These are phyloP conservation scores for Xanthorhoe spadicearia DNA, from an alignment of 2,888 invertebrate species.

Conservation along the genomic window DNA sequence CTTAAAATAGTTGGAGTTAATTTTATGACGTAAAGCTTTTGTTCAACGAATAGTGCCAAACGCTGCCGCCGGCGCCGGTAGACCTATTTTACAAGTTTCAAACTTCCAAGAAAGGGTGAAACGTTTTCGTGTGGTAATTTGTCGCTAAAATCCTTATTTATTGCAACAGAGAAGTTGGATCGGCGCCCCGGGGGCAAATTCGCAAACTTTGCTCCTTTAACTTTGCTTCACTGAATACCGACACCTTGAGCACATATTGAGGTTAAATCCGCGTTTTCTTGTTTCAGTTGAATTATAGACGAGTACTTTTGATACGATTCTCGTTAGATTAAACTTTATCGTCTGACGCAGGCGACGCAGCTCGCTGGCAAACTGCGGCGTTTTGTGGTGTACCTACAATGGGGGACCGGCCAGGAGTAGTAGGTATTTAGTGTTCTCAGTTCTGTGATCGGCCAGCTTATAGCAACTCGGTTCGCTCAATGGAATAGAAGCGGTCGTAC, in stretches of 20 bases:
- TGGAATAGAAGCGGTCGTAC: conserved; percentile 44
- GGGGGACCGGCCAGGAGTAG: conserved; percentile 35
- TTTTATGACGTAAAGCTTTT: conserved; percentile 43
- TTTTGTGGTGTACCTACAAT: conserved; percentile 41
- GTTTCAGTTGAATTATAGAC: conserved; percentile 75
- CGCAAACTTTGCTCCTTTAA: conserved; percentile 81
- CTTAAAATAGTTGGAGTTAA: too few species aligned
- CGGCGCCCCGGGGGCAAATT: conserved; percentile 79
- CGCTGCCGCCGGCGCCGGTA: conserved; percentile 42
- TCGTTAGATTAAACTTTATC: conserved; percentile 31
- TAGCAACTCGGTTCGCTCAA: conserved; percentile 46
- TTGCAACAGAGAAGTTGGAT: conserved; percentile 81
- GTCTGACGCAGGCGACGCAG: conserved; percentile 19
- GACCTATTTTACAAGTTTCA: conserved; percentile 69
- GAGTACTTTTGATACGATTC: conserved; percentile 71
- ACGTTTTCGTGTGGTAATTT: conserved; percentile 81
- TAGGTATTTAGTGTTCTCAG: too few species aligned
- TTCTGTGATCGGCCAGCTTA: conserved; percentile 17
- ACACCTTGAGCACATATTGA: conserved; percentile 82
- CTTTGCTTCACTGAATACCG: conserved; percentile 78
- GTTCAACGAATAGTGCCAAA: conserved; percentile 52
- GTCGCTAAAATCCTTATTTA: conserved; percentile 85
- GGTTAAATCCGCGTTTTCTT: conserved; percentile 79
- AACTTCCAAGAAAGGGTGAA: conserved; percentile 76
- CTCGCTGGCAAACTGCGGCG: conserved; percentile 15